Evolutionary conservation across 2,113 vertebrate species (phyloP), one percentile per base, ranked within the genome.

Genomic region (Oenanthe oenanthe): DNA sequence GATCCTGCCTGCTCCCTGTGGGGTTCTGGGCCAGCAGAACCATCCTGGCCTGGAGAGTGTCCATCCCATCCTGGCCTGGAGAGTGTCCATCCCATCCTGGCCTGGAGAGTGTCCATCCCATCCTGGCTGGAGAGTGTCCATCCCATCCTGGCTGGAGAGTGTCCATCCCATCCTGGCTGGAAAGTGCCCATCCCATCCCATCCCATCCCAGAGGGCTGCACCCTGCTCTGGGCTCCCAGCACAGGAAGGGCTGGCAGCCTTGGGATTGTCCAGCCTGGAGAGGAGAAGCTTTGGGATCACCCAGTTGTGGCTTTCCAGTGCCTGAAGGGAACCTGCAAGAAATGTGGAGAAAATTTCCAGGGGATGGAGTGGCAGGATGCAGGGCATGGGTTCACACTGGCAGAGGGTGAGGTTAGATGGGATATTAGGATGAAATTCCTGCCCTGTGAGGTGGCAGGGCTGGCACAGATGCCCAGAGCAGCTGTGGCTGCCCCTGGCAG

Each of bases 1-100:
- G 13, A 0, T 38, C 32, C 75, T 74, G 43, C 40, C 43, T 0
- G 7, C 9, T 31, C 40, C 71, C 17, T 13, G 25, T 0, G 1
- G 42, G 53, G 22, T 32, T 79, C 48, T 14, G 42, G 61, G 53
- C 34, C 48, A 42, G 47, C 72, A 76, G 42, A 25, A 19, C 3
- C 1, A 4, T n/a, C 42, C 42, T 42, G 15, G 15, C 72, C 31
- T 32, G 54, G 61, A 54, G n/a, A n/a, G n/a, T n/a, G n/a, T n/a
- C n/a, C n/a, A n/a, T n/a, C n/a, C n/a, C n/a, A n/a, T n/a, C n/a
- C n/a, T n/a, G n/a, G n/a, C n/a, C n/a, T 74, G 47, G 6, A 0
- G 3, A 34, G 20, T 24, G 45, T 36, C 40, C 40, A 40, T 40
- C 40, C 40, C 40, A 40, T 40, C 40, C 34, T 36, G 34, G 34